Evolutionary conservation across 2,113 vertebrate genomes (phyloP).

Genomic region (Laticauda colubrina): DNA sequence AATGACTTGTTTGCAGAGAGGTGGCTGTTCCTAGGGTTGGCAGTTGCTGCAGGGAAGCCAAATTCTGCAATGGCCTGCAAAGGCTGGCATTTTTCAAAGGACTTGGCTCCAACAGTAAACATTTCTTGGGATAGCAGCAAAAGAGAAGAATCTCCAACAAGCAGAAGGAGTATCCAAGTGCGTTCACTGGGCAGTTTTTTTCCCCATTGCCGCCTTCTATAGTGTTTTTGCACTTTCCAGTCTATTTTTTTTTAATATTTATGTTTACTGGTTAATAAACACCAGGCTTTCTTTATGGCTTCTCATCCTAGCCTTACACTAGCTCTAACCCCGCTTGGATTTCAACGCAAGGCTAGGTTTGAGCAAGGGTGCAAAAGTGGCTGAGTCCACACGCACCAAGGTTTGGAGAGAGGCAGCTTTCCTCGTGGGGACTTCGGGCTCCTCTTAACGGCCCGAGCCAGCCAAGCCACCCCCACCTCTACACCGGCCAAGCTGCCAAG

Average conservation of each 20-base stretch:
- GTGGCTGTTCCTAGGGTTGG: not conserved
- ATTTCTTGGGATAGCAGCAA: not conserved
- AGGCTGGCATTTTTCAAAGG: not conserved
- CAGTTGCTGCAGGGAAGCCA: too few species aligned
- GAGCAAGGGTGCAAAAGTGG: not conserved
- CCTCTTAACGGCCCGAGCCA: not conserved
- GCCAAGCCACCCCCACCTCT: too few species aligned
- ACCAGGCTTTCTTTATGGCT: not conserved
- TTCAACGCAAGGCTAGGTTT: not conserved
- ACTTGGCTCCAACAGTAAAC: not conserved
- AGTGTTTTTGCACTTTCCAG: not conserved
- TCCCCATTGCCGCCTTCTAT: not conserved
- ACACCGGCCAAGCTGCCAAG: not conserved
- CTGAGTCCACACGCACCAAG: not conserved
- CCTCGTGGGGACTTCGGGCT: not conserved
- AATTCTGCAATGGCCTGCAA: not conserved
- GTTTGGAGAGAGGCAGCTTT: not conserved
- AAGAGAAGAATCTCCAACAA: not conserved
- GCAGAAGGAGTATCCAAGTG: not conserved
- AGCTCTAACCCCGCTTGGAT: not conserved
- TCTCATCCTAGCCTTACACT: not conserved
- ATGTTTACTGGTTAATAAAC: not conserved
- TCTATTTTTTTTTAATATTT: not conserved
- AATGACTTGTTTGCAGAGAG: constrained; percentile 1
- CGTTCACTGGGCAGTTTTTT: not conserved